These are phyloP conservation scores for Polylopha cassiicola DNA, from an alignment of 2,888 invertebrate genomes.

Conservation along the genomic window DNA sequence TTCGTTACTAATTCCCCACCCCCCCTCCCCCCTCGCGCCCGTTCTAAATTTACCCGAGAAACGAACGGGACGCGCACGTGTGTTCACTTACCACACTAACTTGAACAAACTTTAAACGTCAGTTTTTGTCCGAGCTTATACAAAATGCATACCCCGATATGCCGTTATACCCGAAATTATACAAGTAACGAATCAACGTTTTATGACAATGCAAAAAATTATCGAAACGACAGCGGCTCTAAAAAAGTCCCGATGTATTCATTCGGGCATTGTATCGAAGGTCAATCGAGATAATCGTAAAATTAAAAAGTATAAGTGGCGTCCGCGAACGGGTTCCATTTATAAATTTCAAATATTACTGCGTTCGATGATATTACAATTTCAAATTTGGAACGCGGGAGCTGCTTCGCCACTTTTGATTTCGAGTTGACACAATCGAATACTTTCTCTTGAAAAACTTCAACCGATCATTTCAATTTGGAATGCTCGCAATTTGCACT, in stretches of 20 bases:
- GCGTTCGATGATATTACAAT: conserved; percentile 61
- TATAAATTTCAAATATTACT: conserved; percentile 74
- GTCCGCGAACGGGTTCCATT: conserved; percentile 50
- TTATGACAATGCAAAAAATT: conserved; percentile 41
- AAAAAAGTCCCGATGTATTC: conserved; percentile 62
- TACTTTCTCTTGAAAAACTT: conserved; percentile 17
- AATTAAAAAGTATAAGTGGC: conserved; percentile 75
- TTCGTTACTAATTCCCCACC: conserved; percentile 55
- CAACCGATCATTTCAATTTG: conserved; percentile 7
- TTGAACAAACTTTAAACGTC: conserved; percentile 53
- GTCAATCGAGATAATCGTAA: conserved; percentile 62
- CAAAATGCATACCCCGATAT: conserved; percentile 25
- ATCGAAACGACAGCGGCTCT: conserved; percentile 31
- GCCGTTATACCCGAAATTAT: conserved; percentile 27
- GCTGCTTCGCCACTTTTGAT: conserved; percentile 44
- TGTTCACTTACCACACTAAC: conserved; percentile 66
- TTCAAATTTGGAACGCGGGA: conserved; percentile 57
- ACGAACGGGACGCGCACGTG: conserved; percentile 68
- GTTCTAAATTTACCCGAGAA: conserved; percentile 68
- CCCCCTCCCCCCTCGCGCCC: conserved; percentile 40
- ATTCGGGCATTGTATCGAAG: conserved; percentile 67
- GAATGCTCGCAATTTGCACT: conserved; percentile 33
- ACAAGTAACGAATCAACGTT: conserved; percentile 40
- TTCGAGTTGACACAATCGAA: conserved; percentile 31
- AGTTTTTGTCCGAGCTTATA: conserved; percentile 15